Percentiles rank a stretch among this genome's conserved stretches.
Conservation (phyloP, 2,797 vertebrate genomes). For the Enteromius treurensis region DNA sequence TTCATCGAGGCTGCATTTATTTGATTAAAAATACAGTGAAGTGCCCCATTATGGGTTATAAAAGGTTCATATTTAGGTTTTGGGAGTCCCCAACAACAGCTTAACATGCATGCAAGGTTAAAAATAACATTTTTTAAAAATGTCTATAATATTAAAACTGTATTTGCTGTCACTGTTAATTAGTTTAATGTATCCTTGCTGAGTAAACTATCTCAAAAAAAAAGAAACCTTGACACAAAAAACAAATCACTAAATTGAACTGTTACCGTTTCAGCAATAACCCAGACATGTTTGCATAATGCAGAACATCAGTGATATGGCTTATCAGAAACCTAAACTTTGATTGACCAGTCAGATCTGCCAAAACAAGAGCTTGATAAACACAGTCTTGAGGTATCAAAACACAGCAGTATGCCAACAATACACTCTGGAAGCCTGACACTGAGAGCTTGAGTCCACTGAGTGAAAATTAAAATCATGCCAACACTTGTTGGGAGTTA, state of each 20-base stretch:
- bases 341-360: background rate
- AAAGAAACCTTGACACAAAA: background rate
- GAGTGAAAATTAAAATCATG: background rate
- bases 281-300: background rate
- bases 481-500: background rate
- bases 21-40: background rate
- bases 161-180: background rate
- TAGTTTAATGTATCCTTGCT: background rate
- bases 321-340: slow-evolving; percentile 4
- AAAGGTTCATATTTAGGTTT: too few species aligned
- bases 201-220: background rate
- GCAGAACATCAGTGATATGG: background rate
- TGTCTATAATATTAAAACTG: background rate
- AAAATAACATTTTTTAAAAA: too few species aligned
- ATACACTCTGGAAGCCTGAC: background rate
- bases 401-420: background rate
- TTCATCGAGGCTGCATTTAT: background rate
- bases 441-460: background rate
- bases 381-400: background rate
- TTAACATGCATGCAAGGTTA: too few species aligned
- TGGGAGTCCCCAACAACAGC: too few species aligned
- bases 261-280: background rate
- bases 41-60: too few species aligned
- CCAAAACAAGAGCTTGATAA: background rate
- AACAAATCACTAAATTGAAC: background rate